A percentile compares a stretch with the other conserved stretches of the same genome.
These are phyloP conservation scores for Aporophyla lueneburgensis DNA, from an alignment of 2,888 invertebrate species.

Conservation along the genomic window DNA sequence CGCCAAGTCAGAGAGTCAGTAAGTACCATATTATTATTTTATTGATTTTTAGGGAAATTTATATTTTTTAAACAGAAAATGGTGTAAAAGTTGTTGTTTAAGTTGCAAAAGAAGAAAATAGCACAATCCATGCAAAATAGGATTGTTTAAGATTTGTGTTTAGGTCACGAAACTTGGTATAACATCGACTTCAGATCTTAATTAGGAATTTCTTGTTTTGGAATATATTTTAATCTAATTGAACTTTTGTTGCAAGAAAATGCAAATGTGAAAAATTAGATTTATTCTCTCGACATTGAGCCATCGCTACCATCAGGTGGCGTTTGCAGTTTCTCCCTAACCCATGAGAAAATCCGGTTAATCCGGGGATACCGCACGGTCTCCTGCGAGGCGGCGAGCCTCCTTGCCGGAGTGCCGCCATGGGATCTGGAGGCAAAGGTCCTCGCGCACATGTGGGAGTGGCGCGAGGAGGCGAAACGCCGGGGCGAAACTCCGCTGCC, in stretches of 20 bases:
- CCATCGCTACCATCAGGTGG: neutral
- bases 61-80: neutral
- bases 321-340: neutral
- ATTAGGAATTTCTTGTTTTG: neutral
- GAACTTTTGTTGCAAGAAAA: neutral
- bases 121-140: neutral
- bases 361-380: too few species aligned
- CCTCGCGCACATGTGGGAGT: too few species aligned
- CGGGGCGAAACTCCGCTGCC: too few species aligned
- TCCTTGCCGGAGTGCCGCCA: too few species aligned
- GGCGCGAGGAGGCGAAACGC: too few species aligned
- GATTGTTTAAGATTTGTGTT: neutral
- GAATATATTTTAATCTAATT: neutral
- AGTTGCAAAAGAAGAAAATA: too few species aligned
- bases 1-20: slow-evolving; percentile 96
- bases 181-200: neutral
- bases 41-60: too few species aligned
- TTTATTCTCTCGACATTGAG: neutral
- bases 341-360: neutral
- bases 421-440: too few species aligned
- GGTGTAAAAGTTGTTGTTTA: neutral
- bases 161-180: neutral
- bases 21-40: slow-evolving; percentile 79
- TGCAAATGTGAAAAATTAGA: too few species aligned
- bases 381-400: too few species aligned